Evolutionary conservation across 2,113 vertebrate species (phyloP), one percentile per base, ranked within the genome.

Genomic region (Cardinalis cardinalis): DNA sequence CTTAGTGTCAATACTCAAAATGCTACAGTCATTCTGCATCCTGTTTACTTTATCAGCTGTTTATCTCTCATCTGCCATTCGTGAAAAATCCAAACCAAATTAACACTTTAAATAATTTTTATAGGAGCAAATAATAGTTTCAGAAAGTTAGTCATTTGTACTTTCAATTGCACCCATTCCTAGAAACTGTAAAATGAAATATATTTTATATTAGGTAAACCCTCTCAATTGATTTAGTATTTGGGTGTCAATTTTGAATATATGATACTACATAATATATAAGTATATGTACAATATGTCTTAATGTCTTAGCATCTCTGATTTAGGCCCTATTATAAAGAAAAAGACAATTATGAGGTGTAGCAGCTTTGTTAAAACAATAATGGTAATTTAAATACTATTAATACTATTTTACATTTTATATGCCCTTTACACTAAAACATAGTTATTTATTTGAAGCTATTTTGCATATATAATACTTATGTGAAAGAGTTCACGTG

Each of bases 1-100:
- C 87, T 94, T 89, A 91, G 73, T 97, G 92, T 96, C 94, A 94
- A 41, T 95, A 90, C 41, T 92, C 83, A 90, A 87, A 90, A 88
- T 0, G 2, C 71, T 91, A 93, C 74, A 93, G 93, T 91, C 92
- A 92, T 95, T 94, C 87, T 95, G 90, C 95, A 96, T 97, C 78
- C 74, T 95, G 92, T 94, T 97, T 93, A 77, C 69, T 87, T 92
- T 94, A 90, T 93, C 92, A 92, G 85, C 80, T 96, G 43, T 93
- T 94, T 96, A 87, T 93, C 71, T 96, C 78, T 94, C 93, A 91
- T 94, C 84, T 92, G 49, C 74, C 89, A 91, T 94, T 90, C 0
- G 8, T 89, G 89, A 93, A 89, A 80, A 78, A 77, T n/a, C 61
- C 64, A 53, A 92, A 65, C 53, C 19, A 17, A 85, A 61, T 71